phyloP scores from a whole-genome alignment of 2,797 vertebrate species.

The Rhabdophis nuchalis region DNA sequence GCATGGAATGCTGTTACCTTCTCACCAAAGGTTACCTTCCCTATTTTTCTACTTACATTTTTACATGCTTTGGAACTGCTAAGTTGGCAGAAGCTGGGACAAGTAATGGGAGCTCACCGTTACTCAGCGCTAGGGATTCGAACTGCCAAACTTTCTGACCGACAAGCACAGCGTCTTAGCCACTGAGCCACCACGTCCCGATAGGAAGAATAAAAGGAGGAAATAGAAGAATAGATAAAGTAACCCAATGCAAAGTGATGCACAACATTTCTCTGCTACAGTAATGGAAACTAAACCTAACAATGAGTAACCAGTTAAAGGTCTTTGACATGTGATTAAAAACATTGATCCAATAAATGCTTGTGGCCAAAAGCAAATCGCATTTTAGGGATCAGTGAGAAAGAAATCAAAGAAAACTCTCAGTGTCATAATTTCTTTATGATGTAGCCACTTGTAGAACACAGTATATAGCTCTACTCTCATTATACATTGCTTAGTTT shows the following conservation, averaged over 20 bases:
- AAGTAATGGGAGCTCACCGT: no score
- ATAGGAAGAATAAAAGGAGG: not conserved
- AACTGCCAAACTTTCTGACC: no score
- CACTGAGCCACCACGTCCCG: no score
- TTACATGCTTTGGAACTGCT: no score
- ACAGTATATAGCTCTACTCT: not conserved
- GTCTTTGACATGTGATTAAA: not conserved
- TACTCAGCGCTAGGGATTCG: no score
- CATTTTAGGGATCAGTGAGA: not conserved
- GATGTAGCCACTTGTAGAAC: not conserved
- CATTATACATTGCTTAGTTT: not conserved
- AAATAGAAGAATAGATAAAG: not conserved
- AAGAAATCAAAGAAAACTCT: not conserved
- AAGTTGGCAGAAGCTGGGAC: no score
- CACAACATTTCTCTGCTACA: not conserved
- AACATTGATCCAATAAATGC: not conserved
- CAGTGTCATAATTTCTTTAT: not conserved
- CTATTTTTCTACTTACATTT: no score
- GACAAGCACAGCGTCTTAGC: no score
- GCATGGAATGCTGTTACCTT: no score
- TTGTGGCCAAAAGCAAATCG: not conserved
- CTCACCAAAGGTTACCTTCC: no score
- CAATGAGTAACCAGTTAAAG: not conserved
- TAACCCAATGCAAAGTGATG: not conserved
- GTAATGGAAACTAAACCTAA: not conserved